phyloP scores from a whole-genome alignment of 2,113 vertebrate genomes.

The Aepyceros melampus region DNA sequence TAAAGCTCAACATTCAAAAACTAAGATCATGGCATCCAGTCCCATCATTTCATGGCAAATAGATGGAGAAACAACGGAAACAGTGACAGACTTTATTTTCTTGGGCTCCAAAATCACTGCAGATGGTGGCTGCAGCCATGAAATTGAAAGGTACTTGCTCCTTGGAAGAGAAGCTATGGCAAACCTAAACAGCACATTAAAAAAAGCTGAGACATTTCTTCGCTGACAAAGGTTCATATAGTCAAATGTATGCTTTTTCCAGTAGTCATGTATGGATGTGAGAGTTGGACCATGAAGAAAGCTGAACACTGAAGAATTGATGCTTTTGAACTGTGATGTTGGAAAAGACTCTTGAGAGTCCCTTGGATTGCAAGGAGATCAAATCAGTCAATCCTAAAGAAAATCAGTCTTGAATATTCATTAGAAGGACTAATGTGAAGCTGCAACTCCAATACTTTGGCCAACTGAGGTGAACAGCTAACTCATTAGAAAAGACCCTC shows the following conservation, averaged over 20 bases:
- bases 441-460: background rate
- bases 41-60: background rate
- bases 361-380: background rate
- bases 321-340: background rate
- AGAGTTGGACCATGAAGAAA: background rate
- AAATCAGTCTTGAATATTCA: background rate
- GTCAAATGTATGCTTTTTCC: background rate
- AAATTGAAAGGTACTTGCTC: background rate
- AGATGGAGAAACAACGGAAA: background rate
- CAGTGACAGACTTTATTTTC: background rate
- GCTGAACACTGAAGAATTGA: background rate
- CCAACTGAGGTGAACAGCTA: background rate
- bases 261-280: rapidly evolving
- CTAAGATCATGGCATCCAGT: rapidly evolving
- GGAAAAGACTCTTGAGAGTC: background rate
- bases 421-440: background rate
- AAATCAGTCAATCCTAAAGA: background rate
- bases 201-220: background rate
- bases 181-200: background rate
- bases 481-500: background rate
- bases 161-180: background rate
- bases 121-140: background rate
- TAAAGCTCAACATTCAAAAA: background rate
- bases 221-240: background rate
- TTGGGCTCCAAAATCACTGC: background rate